Base-by-base conservation (phyloP, 2,888 invertebrate species). In the Drosophila demipolita region DNA sequence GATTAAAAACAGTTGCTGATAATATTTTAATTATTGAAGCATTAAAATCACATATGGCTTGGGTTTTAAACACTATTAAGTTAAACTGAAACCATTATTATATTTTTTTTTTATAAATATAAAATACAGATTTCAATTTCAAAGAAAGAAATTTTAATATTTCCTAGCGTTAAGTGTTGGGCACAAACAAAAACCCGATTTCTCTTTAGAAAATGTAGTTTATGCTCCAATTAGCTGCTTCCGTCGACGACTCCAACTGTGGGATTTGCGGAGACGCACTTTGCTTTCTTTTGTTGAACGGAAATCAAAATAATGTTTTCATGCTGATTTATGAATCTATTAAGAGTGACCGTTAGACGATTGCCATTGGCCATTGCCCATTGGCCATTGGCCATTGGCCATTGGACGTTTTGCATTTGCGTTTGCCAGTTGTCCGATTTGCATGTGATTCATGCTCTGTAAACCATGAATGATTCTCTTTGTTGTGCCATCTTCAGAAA, bases 401-500 rank as follows among this genome's bases (percentile, higher is more conserved):
- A 23, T 73, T 62, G 71, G 53, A 50, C 36, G 15, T 38, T 23
- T 20, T 45, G 15, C 23, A 0, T 45, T 45, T 45, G 20, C 15
- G 15, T 15, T 58, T 59, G 32, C 23, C 23, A 20, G 45, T 62
- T 63, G 58, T 60, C 66, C 87, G 81, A 89, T 90, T 88, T 86
- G 89, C 87, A 86, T 86, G 89, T 86, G 90, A 90, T 87, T 87
- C 86, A 90, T 90, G 87, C 87, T 87, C 90, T 90, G 76, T 90
- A 87, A 90, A 90, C 90, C 87, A 87, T 87, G 89, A 87, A 90
- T 90, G 90, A 87, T 90, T 81, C 66, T 64, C 77, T 79, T 87
- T 77, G 67, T 80, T 84, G 68, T 65, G 52, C 33, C 63, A 61
- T 50, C 69, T 62, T 60, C 50, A 76, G 74, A 75, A 82, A 38